Evolutionary conservation across 2,888 invertebrate species (phyloP).

Genomic region (Nemapogon koenigi): DNA sequence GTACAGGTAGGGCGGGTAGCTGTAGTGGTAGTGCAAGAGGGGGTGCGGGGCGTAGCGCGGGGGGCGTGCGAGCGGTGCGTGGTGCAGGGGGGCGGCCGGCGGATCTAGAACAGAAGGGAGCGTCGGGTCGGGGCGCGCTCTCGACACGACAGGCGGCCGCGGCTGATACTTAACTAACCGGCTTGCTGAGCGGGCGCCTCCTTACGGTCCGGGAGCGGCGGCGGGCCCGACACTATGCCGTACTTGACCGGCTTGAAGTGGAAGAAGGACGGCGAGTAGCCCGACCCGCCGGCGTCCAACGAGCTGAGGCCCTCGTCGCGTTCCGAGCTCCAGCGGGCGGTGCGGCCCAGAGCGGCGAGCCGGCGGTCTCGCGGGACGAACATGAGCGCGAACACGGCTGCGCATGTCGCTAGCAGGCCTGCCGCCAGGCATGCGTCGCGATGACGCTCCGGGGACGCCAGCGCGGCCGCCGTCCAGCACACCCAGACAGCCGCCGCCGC

Average conservation of each 20-base stretch:
- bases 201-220: constrained; percentile 57
- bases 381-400: constrained; percentile 90
- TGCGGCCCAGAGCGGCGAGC: constrained; percentile 89
- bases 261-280: constrained; percentile 91
- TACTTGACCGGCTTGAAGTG: constrained; percentile 90
- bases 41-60: constrained; percentile 59
- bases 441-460: constrained; percentile 78
- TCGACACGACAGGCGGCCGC: too few species aligned
- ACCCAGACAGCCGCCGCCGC: constrained; percentile 88
- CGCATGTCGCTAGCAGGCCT: constrained; percentile 84
- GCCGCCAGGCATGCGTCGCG: constrained; percentile 90
- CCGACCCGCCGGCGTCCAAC: constrained; percentile 76
- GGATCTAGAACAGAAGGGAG: constrained; percentile 53
- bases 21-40: constrained; percentile 57
- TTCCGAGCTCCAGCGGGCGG: constrained; percentile 82
- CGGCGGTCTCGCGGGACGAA: constrained; percentile 93
- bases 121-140: constrained; percentile 43
- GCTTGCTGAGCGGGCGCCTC: constrained; percentile 61
- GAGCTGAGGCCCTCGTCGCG: constrained; percentile 85
- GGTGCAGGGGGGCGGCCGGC: constrained; percentile 50
- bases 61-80: constrained; percentile 53
- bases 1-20: constrained; percentile 54
- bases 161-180: constrained; percentile 64
- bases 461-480: constrained; percentile 84
- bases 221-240: constrained; percentile 68